Evolutionary conservation across 2,797 vertebrate genomes (phyloP).

Genomic region (Telmatherina bonti): DNA sequence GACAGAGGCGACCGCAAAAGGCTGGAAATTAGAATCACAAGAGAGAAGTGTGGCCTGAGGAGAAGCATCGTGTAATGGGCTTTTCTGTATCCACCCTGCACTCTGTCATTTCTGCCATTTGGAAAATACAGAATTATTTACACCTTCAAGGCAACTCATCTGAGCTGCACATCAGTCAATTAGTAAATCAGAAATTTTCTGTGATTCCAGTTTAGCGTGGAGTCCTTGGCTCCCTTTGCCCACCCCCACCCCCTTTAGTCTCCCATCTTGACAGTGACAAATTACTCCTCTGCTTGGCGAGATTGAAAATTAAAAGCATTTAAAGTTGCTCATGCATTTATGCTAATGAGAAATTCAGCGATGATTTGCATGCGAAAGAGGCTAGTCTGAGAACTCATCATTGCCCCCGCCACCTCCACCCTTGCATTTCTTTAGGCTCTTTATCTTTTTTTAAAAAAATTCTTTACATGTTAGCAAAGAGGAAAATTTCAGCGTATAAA

Average conservation of each 20-base stretch:
- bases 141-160: slow-evolving; percentile 95
- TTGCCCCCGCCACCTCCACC: slow-evolving; percentile 72
- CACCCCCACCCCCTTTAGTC: slow-evolving; percentile 87
- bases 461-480: slow-evolving; percentile 66
- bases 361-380: slow-evolving; percentile 99
- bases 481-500: slow-evolving; percentile 61
- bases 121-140: slow-evolving; percentile 94
- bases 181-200: slow-evolving; percentile 99
- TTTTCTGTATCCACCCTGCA: slow-evolving; percentile 82
- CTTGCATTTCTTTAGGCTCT: slow-evolving; percentile 75
- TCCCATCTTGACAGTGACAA: slow-evolving; percentile 99
- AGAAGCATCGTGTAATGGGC: slow-evolving; percentile 73
- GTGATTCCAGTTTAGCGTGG: slow-evolving; percentile 98
- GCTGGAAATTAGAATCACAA: slow-evolving; percentile 73
- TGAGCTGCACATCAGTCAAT: slow-evolving; percentile 99
- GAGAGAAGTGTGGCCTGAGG: slow-evolving; percentile 84
- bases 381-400: slow-evolving; percentile 95
- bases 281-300: slow-evolving; percentile 99
- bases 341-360: slow-evolving; percentile 99
- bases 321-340: slow-evolving; percentile 99
- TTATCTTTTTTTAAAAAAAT: slow-evolving; percentile 69
- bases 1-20: slow-evolving; percentile 60
- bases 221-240: slow-evolving; percentile 91
- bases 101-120: slow-evolving; percentile 70
- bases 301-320: slow-evolving; percentile 99